These are phyloP conservation scores for Cybosia mesomella DNA, from an alignment of 2,888 invertebrate genomes.

Conservation along the genomic window DNA sequence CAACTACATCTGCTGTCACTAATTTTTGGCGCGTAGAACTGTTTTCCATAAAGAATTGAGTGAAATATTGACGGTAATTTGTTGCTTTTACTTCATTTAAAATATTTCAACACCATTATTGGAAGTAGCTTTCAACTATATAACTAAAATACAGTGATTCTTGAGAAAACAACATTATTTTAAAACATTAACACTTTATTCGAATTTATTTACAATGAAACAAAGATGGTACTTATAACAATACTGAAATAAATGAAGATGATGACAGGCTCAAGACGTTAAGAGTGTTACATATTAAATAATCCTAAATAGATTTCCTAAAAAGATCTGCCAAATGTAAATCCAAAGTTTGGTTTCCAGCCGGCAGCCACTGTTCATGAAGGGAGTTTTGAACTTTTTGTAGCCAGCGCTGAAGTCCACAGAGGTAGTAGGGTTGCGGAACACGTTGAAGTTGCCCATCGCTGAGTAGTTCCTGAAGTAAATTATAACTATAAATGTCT, in stretches of 20 bases:
- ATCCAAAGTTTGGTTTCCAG: constrained; percentile 42
- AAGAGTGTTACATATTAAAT: too few relatives aligned
- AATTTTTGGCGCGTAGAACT: too few relatives aligned
- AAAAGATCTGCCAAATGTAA: constrained; percentile 32
- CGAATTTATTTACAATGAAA: not conserved
- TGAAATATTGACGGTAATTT: too few relatives aligned
- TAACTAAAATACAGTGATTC: not conserved
- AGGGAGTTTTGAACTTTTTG: constrained; percentile 43
- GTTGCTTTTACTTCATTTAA: too few relatives aligned
- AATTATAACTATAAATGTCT: not conserved
- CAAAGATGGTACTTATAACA: not conserved
- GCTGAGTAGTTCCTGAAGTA: constrained; percentile 43
- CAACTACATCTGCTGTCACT: too few relatives aligned
- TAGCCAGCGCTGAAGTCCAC: constrained; percentile 44
- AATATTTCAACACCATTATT: too few relatives aligned
- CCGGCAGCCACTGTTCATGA: constrained; percentile 44
- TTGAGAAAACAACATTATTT: not conserved
- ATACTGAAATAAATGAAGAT: not conserved
- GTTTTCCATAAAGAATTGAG: too few relatives aligned
- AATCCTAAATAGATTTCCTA: too few relatives aligned
- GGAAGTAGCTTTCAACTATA: too few relatives aligned
- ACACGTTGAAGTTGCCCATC: constrained; percentile 45
- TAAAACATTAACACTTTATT: not conserved
- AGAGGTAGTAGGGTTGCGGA: constrained; percentile 33
- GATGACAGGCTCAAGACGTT: not conserved